A percentile compares a stretch with the other conserved stretches of the same genome.
These are phyloP conservation scores for Macaca fascicularis DNA, from an alignment of 2,113 vertebrate species.

Conservation along the genomic window T2T-MFA8v1.1 NC_088385.1:19428001-19428500, in stretches of 20 bases:
- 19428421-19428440: conserved; percentile 85
- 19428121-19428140: conserved; percentile 82
- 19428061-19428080: conserved; percentile 88
- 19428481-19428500: conserved; percentile 89
- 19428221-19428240: conserved; percentile 89
- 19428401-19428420: conserved; percentile 70
- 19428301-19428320: conserved; percentile 85
- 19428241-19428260: conserved; percentile 92
- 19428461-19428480: conserved; percentile 86
- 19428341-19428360: conserved; percentile 70
- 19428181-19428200: conserved; percentile 88
- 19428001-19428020: conserved; percentile 79
- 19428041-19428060: conserved; percentile 85
- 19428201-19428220: conserved; percentile 89
- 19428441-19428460: conserved; percentile 85
- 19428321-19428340: conserved; percentile 87
- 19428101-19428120: conserved; percentile 81
- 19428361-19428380: conserved; percentile 16
- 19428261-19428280: conserved; percentile 84
- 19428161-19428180: conserved; percentile 85
- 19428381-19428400: conserved; percentile 32
- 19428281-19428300: conserved; percentile 82
- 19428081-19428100: conserved; percentile 90
- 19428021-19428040: conserved; percentile 90
- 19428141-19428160: conserved; percentile 88